Conservation (phyloP, 2,888 invertebrate genomes). For the Listrodromus nycthemerus region DNA sequence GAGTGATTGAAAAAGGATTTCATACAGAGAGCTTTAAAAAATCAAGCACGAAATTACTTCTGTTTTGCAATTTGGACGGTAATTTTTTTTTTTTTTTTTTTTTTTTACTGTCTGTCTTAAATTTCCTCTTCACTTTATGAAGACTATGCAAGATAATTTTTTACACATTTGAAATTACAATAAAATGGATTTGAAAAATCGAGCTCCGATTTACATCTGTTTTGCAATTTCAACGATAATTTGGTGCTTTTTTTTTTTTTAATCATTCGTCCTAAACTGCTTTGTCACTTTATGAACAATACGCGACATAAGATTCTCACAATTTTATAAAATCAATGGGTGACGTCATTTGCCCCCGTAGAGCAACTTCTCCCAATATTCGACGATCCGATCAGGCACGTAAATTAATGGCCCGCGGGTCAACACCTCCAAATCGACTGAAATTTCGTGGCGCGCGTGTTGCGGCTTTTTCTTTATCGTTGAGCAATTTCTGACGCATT, state of each 20-base stretch:
- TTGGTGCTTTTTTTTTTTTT: too few species aligned
- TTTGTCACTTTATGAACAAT: too few species aligned
- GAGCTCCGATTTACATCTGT: neutral
- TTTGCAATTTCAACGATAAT: neutral
- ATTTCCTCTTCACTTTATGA: too few species aligned
- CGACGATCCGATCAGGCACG: neutral
- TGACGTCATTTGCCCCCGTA: neutral
- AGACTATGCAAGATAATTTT: too few species aligned
- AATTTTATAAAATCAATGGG: neutral
- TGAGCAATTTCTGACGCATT: conserved; percentile 6
- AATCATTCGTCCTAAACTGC: too few species aligned
- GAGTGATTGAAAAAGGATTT: neutral
- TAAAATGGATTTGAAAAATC: neutral
- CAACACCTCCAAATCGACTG: neutral
- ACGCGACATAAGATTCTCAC: too few species aligned
- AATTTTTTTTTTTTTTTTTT: neutral
- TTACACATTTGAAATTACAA: too few species aligned
- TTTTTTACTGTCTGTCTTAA: too few species aligned
- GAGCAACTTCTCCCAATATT: neutral
- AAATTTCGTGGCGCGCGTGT: conserved; percentile 1
- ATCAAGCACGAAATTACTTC: neutral
- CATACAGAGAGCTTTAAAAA: neutral
- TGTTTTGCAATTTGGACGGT: neutral
- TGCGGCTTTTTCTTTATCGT: neutral
- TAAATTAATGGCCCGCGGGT: neutral